Conservation (phyloP, 2,888 invertebrate species). For the Bombylius discolor region DNA sequence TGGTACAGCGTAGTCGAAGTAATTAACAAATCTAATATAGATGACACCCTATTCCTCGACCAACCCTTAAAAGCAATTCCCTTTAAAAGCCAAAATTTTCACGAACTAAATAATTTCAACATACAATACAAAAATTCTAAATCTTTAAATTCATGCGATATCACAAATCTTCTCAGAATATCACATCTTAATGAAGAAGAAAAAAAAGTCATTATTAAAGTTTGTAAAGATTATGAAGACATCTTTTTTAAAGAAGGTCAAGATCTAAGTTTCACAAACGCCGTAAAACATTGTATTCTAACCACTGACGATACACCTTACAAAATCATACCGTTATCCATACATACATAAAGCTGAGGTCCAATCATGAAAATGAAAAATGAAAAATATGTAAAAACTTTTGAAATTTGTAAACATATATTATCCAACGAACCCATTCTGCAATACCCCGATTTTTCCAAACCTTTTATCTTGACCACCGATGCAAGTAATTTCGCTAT, state of each 20-base stretch:
- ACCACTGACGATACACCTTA: not conserved
- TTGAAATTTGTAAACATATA: no score
- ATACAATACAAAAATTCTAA: no score
- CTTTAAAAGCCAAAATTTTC: not conserved
- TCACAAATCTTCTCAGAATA: constrained; percentile 5
- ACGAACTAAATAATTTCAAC: not conserved
- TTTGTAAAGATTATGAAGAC: constrained; percentile 20
- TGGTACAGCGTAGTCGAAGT: constrained; percentile 2
- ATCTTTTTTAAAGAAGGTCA: constrained; percentile 23
- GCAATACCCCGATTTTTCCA: no score
- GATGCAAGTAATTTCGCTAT: no score
- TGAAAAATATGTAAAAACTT: no score
- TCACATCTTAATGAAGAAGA: constrained; percentile 21
- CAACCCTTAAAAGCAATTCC: not conserved
- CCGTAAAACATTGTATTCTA: not conserved
- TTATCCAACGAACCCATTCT: not conserved
- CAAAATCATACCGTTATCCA: constrained; percentile 5
- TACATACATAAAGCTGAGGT: constrained; percentile 8
- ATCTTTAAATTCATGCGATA: no score
- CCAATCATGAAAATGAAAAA: constrained; percentile 17
- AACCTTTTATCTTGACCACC: no score
- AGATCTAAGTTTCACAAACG: constrained; percentile 21
- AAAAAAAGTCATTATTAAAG: constrained; percentile 13
- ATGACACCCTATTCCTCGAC: not conserved
- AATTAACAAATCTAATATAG: not conserved